These are phyloP conservation scores for Drosophila sulfurigaster DNA, from an alignment of 1,140 invertebrate genomes.

Conservation along the genomic window DNA sequence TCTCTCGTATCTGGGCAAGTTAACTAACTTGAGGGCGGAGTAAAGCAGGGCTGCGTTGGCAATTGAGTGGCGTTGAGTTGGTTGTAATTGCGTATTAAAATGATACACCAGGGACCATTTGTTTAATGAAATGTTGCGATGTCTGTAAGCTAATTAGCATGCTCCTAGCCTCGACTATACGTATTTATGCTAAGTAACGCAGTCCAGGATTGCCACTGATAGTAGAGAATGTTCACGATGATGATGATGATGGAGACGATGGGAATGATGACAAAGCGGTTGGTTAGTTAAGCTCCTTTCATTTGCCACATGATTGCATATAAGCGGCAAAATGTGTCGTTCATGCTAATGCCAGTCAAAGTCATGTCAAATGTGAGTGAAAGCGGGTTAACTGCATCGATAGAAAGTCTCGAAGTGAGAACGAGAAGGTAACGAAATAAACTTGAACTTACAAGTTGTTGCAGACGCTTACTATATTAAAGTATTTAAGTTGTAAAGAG, in stretches of 20 bases:
- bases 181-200: slow-evolving; percentile 63
- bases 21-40: background rate
- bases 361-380: background rate
- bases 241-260: slow-evolving; percentile 12
- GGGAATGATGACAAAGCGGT: slow-evolving; percentile 1
- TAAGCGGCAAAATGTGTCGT: slow-evolving; percentile 13
- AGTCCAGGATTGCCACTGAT: background rate
- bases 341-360: background rate
- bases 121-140: slow-evolving; percentile 79
- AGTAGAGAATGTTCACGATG: slow-evolving; percentile 7
- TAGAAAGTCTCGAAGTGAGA: too few relatives aligned
- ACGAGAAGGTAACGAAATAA: too few relatives aligned
- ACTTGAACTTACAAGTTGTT: too few relatives aligned
- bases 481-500: too few relatives aligned
- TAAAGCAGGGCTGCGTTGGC: slow-evolving; percentile 48
- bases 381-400: background rate
- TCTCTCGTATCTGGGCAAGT: background rate
- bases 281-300: slow-evolving; percentile 31
- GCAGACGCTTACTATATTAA: too few relatives aligned
- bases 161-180: slow-evolving; percentile 34
- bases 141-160: slow-evolving; percentile 77
- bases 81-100: slow-evolving; percentile 81
- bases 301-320: slow-evolving; percentile 33
- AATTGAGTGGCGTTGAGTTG: slow-evolving; percentile 76
- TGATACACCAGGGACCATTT: slow-evolving; percentile 78